Evolutionary conservation across 2,888 invertebrate species (phyloP), one percentile per base, ranked within the genome.

Genomic region (Acrocyrtus sp.): DNA sequence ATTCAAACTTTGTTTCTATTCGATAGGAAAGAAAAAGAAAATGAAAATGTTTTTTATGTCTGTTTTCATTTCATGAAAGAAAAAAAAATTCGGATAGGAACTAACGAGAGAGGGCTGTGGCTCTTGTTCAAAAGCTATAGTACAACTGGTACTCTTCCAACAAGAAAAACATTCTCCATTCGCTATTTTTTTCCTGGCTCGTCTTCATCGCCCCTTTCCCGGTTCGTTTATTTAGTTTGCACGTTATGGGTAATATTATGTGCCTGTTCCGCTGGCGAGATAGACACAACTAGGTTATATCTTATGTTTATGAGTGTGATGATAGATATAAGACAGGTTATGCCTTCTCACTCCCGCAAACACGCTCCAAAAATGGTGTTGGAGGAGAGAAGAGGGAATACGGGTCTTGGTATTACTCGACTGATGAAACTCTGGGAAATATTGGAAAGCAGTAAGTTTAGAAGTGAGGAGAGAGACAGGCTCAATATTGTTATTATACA

Each of bases 281-380:
- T 6, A 27, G 6, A 58, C 47, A 47, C 5, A 58, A 10, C 45
- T 15, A 5, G 12, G 29, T 5, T 43, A 45, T 54, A 26, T 8
- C n/a, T 8, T 34, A 54, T 45, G 54, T 65, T 65, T 54, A 65
- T 65, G 53, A 26, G 22, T 39, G 54, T 29, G 65, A 65, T 65
- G 65, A 65, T 54, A 54, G 65, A 65, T 47, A 65, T 34, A 54
- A 65, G 65, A 65, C 65, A 54, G 54, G 54, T 65, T 65, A 34
- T 50, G 22, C 5, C 50, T 21, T 12, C 47, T 17, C 17, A 15
- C 17, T 17, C 47, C 17, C 17, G 8, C 47, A 6, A 17, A 8
- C 17, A 5, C 47, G 17, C 10, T 45, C 15, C 8, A 45, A 17
- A 8, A 45, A 45, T n/a, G n/a, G n/a, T n/a, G n/a, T n/a, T 15